Percentiles rank a stretch among this genome's conserved stretches.
phyloP scores from a whole-genome alignment of 2,797 vertebrate species.

The Alfaro cultratus region DNA sequence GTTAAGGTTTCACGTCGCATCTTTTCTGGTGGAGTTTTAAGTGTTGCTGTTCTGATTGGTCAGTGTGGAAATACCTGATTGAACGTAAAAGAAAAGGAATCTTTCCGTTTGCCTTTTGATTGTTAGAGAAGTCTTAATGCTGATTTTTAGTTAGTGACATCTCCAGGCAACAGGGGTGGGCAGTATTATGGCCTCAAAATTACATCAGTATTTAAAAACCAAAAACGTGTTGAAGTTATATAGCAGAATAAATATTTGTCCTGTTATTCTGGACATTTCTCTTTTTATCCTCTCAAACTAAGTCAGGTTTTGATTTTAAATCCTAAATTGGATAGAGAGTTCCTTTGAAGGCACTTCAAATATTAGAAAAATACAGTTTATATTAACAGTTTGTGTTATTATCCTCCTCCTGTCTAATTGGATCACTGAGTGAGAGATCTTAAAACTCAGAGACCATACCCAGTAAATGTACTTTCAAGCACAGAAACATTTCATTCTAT shows the following conservation, averaged over 20 bases:
- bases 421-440: not conserved
- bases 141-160: not conserved
- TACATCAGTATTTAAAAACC: not conserved
- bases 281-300: not conserved
- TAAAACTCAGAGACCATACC: not conserved
- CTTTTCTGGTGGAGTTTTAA: constrained; percentile 25
- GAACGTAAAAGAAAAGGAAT: not conserved
- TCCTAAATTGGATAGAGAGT: not conserved
- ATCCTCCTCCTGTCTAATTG: not conserved
- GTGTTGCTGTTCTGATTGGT: not conserved
- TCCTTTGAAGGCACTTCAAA: not conserved
- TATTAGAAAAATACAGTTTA: not conserved
- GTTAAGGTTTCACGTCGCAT: constrained; percentile 35
- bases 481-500: not conserved
- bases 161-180: not conserved
- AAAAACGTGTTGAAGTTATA: not conserved
- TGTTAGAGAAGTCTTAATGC: not conserved
- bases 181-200: not conserved
- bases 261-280: not conserved
- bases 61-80: not conserved
- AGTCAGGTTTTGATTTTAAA: not conserved
- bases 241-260: not conserved
- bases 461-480: not conserved
- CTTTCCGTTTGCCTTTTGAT: not conserved
- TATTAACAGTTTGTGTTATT: not conserved